Evolutionary conservation across 2,113 vertebrate genomes (phyloP), one percentile per base, ranked within the genome.

Genomic region (Isichthys henryi): DNA sequence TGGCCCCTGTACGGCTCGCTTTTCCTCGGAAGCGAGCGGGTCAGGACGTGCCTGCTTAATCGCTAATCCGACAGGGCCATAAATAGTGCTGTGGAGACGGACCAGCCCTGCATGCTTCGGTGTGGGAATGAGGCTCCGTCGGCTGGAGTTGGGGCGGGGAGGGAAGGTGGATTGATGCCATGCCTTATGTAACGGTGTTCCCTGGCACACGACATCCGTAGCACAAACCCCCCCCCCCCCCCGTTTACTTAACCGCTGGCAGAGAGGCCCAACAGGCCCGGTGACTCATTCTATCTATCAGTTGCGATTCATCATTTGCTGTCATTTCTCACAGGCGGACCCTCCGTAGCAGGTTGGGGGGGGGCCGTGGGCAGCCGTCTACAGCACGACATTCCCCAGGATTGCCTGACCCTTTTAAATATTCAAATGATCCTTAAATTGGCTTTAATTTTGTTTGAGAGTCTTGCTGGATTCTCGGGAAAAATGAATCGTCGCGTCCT

Each of bases 261-360:
- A 39, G 35, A 39, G 2, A 39, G 35, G 35, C 35, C 93, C 91
- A 56, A 91, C 89, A 88, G 91, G 92, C 88, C 88, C 89, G 89
- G 91, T 92, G 92, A 94, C 92, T 93, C 92, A 92, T 92, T 93
- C 91, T 90, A 91, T 91, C 88, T 83, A 88, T 58, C 48, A 13
- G 35, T 89, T 90, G 86, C 52, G 70, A 89, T 93, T 93, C 87
- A 92, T 93, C 92, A 91, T 95, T 93, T 90, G 88, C 92, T 90
- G 90, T 90, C 92, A 62, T 70, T 91, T 19, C 62, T 91, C 88
- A 90, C 93, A 90, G 92, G 92, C 92, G 91, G 92, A 43, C 74
- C 92, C 91, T 89, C 91, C 89, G 91, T 88, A 90, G 82, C n/a
- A 31, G 10, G n/a, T 4, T 31, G 83, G 90, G 87, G 89, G 83